phyloP scores from a whole-genome alignment of 2,888 invertebrate species.

The Epirrhoe tristata region DNA sequence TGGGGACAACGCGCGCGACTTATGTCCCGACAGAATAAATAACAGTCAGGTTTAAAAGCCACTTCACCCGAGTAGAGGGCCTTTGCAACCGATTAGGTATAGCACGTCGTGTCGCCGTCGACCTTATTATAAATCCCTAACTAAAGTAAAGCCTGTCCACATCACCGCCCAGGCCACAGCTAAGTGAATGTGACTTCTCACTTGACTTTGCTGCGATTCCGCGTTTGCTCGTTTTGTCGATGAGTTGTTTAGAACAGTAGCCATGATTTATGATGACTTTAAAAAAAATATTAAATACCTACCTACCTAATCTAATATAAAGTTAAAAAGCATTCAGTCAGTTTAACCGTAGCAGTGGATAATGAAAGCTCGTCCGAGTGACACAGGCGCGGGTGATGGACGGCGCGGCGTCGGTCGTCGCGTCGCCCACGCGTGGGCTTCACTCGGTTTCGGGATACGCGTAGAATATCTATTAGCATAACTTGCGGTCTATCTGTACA shows the following conservation, averaged over 20 bases:
- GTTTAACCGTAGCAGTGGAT: too few species aligned
- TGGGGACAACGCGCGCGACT: conserved; percentile 12
- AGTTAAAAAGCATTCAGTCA: too few species aligned
- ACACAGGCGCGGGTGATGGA: background rate
- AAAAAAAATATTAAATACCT: background rate
- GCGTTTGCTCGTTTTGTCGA: background rate
- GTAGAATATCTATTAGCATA: conserved; percentile 15
- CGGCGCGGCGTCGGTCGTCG: too few species aligned
- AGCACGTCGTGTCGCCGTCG: background rate
- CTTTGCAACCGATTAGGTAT: background rate
- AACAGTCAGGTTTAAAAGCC: background rate
- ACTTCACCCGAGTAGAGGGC: background rate
- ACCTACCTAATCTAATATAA: too few species aligned
- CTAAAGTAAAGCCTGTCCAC: background rate
- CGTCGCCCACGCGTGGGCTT: conserved; percentile 13
- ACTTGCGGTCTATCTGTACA: conserved; percentile 12
- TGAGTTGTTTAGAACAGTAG: background rate
- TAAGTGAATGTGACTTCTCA: background rate
- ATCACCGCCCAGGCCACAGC: background rate
- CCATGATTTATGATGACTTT: background rate
- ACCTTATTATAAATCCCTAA: background rate
- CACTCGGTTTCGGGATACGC: background rate
- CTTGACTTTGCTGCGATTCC: background rate
- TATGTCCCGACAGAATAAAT: conserved; percentile 1
- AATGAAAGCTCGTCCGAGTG: background rate